These are phyloP conservation scores for Lytechinus variegatus DNA, from an alignment of 35 echinoderm and acorn worm genomes.

Conservation along the genomic window DNA sequence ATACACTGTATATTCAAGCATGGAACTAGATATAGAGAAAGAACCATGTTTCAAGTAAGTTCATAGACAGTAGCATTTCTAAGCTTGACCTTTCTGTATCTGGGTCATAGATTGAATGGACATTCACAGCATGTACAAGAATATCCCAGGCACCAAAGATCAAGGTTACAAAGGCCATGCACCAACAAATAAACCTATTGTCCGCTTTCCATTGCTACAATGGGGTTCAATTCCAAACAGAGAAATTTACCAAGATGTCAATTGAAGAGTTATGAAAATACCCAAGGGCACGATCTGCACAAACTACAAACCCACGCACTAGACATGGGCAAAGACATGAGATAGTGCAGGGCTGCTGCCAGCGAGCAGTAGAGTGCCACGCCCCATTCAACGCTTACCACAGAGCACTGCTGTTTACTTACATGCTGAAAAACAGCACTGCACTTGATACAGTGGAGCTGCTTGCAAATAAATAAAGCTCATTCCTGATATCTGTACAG, in stretches of 20 bases:
- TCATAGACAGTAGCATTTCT: too few relatives aligned
- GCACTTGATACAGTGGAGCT: not conserved
- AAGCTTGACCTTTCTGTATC: not conserved
- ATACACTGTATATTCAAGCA: too few relatives aligned
- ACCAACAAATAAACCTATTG: not conserved
- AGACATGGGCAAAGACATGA: not conserved
- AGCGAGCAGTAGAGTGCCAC: not conserved
- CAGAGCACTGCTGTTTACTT: not conserved
- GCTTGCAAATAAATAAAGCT: conserved; percentile 4
- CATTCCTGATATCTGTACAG: not conserved
- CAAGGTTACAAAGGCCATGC: not conserved
- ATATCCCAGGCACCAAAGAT: not conserved
- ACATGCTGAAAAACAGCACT: not conserved
- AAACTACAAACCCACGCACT: not conserved
- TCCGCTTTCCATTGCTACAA: not conserved
- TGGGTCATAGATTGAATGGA: not conserved
- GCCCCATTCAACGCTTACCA: not conserved
- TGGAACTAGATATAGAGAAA: too few relatives aligned
- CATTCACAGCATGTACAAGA: not conserved
- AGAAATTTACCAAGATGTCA: not conserved
- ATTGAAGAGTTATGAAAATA: conserved; percentile 14
- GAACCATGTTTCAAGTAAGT: too few relatives aligned
- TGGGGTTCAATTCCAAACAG: not conserved
- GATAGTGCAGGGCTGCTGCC: not conserved
- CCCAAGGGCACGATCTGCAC: not conserved